These are phyloP conservation scores for Huso huso DNA, from an alignment of 2,797 vertebrate genomes.

Conservation along the genomic window DNA sequence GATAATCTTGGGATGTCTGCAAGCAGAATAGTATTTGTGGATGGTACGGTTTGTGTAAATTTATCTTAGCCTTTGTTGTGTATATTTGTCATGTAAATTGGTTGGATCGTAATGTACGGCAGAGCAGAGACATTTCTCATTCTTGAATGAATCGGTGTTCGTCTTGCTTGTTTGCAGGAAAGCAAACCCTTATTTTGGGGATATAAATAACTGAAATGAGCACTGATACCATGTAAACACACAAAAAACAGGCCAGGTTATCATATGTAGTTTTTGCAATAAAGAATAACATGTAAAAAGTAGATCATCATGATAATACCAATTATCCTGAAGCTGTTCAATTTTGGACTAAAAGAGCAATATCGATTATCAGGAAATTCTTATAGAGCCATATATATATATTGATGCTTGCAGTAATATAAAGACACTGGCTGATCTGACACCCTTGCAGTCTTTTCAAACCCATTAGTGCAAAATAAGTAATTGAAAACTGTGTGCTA, in stretches of 20 bases:
- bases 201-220: slow-evolving; percentile 22
- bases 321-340: background rate
- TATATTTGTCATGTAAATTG: slow-evolving; percentile 27
- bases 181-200: slow-evolving; percentile 20
- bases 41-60: slow-evolving; percentile 9
- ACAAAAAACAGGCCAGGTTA: slow-evolving; percentile 28
- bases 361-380: no score
- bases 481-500: no score
- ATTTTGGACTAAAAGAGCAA: slow-evolving; percentile 5
- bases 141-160: slow-evolving; percentile 6
- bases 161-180: slow-evolving; percentile 4
- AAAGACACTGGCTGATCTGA: no score
- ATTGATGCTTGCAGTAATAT: no score
- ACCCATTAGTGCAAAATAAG: no score
- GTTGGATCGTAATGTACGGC: slow-evolving; percentile 23
- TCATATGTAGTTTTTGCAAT: slow-evolving; percentile 40
- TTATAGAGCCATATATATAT: no score
- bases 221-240: slow-evolving; percentile 14
- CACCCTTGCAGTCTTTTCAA: no score
- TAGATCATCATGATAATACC: slow-evolving; percentile 6
- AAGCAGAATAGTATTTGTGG: background rate
- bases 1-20: background rate
- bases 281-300: slow-evolving; percentile 35
- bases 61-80: slow-evolving; percentile 15
- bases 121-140: slow-evolving; percentile 20